Base-by-base conservation (phyloP, 2,888 invertebrate species). In the Venustoraphidia nigricollis region DNA sequence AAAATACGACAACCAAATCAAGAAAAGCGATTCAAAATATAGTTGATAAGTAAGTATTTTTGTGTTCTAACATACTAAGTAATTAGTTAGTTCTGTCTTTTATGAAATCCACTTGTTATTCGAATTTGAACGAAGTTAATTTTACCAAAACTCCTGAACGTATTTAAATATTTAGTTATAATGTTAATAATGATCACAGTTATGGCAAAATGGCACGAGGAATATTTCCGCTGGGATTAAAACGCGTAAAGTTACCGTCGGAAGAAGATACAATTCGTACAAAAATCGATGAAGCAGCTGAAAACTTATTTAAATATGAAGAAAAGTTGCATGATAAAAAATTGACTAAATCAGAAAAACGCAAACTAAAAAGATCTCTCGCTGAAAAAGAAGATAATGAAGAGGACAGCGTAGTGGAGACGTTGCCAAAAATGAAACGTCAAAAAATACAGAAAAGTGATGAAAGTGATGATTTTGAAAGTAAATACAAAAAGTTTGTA, bases 211-310 rank as follows among this genome's bases (percentile, higher is more conserved):
- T 83, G 10, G 65, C 76, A 0, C 60, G 66, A 8, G 80, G 81
- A 8, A 65, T 70, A 48, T 87, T 83, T 64, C 88, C 88, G 0
- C 63, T 86, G 10, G 79, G 77, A 2, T 66, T 80, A 2, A 73
- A 75, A 53, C 66, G 68, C 50, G 62, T 79, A 48, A 64, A 66
- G 3, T 58, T 67, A 17, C 63, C 65, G 3, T 64, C 65, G 5
- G 51, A 57, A 43, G 51, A 56, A n/a, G 56, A 60, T 17, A 55
- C 57, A 13, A 52, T 57, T 35, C 58, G 61, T 36, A 60, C 56
- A 8, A 61, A 58, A 45, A 47, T 65, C 10, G 58, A 58, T 37
- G 59, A 59, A 52, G 61, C 65, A 1, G 60, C 62, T 0, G 64
- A 62, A 45, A 50, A 61, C 8, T 50, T 66, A 34, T 57, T 62